These are phyloP conservation scores for Pyrocoelia pectoralis DNA, from an alignment of 2,888 invertebrate species.

Conservation along the genomic window DNA sequence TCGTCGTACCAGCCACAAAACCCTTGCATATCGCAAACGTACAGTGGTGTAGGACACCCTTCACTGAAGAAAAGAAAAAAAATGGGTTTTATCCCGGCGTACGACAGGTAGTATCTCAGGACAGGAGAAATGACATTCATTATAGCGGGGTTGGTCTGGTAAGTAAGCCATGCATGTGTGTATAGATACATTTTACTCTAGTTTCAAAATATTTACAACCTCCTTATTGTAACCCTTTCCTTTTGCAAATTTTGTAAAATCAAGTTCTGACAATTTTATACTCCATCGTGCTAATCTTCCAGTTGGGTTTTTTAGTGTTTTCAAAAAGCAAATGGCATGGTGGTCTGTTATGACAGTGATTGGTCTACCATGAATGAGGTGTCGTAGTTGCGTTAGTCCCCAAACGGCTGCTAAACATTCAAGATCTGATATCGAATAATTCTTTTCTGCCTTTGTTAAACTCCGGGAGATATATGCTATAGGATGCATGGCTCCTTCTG, in stretches of 20 bases:
- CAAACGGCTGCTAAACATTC: slow-evolving; percentile 35
- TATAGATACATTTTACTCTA: no score
- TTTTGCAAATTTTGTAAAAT: slow-evolving; percentile 19
- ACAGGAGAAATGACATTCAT: no score
- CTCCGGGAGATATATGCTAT: slow-evolving; percentile 33
- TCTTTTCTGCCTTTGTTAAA: slow-evolving; percentile 35
- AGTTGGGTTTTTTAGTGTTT: background rate
- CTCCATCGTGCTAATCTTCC: slow-evolving; percentile 21
- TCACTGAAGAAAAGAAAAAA: no score
- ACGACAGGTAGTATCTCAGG: no score
- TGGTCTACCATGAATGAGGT: slow-evolving; percentile 34
- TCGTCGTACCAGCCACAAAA: no score
- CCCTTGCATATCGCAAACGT: no score
- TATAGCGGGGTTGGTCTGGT: no score
- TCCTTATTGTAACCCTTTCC: slow-evolving; percentile 20
- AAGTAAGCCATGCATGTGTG: no score
- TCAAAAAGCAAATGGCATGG: slow-evolving; percentile 27
- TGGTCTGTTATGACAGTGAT: slow-evolving; percentile 12
- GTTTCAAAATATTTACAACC: slow-evolving; percentile 24
- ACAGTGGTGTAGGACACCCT: no score
- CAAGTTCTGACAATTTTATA: slow-evolving; percentile 23
- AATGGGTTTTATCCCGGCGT: no score
- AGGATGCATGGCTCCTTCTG: slow-evolving; percentile 25
- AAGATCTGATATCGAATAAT: slow-evolving; percentile 36
- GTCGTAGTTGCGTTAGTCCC: slow-evolving; percentile 32